These are phyloP conservation scores for Epizoanthus ramosus DNA, from an alignment of 92 coral and sea anemone genomes.

Conservation along the genomic window DNA sequence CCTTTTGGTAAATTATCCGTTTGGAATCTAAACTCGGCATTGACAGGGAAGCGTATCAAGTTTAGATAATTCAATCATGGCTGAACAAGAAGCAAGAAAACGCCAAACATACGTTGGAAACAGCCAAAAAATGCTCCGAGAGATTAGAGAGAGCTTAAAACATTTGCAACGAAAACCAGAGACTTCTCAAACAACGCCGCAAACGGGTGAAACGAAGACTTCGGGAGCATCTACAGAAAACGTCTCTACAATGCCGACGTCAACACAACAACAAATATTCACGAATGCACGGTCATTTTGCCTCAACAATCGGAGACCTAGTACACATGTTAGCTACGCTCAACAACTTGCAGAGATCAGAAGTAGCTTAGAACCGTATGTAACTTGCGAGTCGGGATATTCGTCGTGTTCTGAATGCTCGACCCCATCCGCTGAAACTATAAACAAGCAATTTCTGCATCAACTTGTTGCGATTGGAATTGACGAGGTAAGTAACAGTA, in stretches of 20 bases:
- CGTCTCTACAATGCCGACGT: constrained; percentile 35
- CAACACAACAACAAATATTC: constrained; percentile 43
- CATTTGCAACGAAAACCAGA: constrained; percentile 84
- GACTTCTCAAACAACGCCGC: constrained; percentile 20
- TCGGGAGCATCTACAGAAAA: constrained; percentile 47
- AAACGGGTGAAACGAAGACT: constrained; percentile 44
- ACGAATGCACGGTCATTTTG: constrained; percentile 40
- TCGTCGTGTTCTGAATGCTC: constrained; percentile 80
- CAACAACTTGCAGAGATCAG: constrained; percentile 77
- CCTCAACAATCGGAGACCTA: constrained; percentile 57
- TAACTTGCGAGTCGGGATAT: constrained; percentile 82
- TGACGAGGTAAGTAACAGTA: constrained; percentile 67
- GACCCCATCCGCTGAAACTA: constrained; percentile 57
- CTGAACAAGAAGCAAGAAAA: constrained; percentile 47
- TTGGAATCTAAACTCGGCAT: neutral
- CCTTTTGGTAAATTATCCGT: neutral
- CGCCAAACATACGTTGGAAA: constrained; percentile 76
- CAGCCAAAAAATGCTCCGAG: constrained; percentile 88
- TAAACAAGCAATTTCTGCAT: constrained; percentile 70
- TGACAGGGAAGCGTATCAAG: constrained; percentile 28
- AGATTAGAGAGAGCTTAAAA: constrained; percentile 84
- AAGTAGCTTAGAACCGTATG: constrained; percentile 83
- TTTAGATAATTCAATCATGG: constrained; percentile 31
- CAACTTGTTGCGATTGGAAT: constrained; percentile 77
- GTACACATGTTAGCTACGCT: constrained; percentile 60